Base-by-base conservation (phyloP, 2,113 vertebrate species). In the Halichoerus grypus region DNA sequence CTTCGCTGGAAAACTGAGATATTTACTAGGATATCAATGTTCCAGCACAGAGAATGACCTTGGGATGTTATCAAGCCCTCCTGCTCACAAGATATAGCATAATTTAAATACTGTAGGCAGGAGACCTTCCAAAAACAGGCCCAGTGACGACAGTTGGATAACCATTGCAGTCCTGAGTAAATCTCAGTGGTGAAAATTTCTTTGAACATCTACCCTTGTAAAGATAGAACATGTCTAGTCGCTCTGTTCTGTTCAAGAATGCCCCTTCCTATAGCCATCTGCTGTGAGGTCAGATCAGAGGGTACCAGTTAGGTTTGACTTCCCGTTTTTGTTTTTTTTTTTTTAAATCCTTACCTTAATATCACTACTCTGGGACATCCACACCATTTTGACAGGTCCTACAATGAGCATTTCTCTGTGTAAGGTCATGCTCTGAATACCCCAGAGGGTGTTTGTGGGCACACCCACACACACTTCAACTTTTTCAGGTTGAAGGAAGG, bases 31-130 rank as follows among this genome's bases (percentile, higher is more conserved):
- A 77, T 95, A 91, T 91, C 80, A 95, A 51, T 31, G 53, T 95
- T 82, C 80, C 21, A 22, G 77, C 19, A 67, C 22, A 74, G 53
- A 81, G 42, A 67, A 91, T 97, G 91, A 97, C 95, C 96, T 97
- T 97, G 96, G 92, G n/a, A 19, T 33, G 1, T 93, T 97, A 97
- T 97, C 95, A 95, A 84, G 16, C 28, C 51, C 81, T 97, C 39
- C 33, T 14, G 46, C 65, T 96, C 39, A 42, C 76, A 65, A 94
- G 91, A 90, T 95, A 92, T 1, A 93, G 21, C 36, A 63, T 53
- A 91, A 63, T 59, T 63, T 86, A 93, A 95, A 88, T 76, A 96
- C 33, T 3, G 3, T 0, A 55, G 33, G 63, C 71, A 51, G 76
- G 88, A 85, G 4, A 94, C 91, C 42, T 97, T 96, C 65, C 76